Evolutionary conservation across 2,113 vertebrate species (phyloP), one percentile per base, ranked within the genome.

Genomic region (Ploceus nigricollis): DNA sequence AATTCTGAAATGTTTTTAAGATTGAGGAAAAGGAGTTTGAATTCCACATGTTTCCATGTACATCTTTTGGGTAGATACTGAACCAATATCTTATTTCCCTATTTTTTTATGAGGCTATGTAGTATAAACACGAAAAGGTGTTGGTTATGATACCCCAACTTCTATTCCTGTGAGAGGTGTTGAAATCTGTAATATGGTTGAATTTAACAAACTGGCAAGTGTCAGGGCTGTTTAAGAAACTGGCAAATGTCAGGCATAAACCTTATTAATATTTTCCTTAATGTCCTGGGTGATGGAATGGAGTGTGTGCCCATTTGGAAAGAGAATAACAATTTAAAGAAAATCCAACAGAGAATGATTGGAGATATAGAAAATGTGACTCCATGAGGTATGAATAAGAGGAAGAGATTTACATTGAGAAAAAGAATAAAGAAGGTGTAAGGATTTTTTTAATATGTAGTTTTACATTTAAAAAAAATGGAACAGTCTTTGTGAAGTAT

Each of bases 391-490:
- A 31, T 11, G 14, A 68, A 35, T 6, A 50, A 24, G 63, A 33
- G 16, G 33, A 73, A 20, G 33, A 21, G 51, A 5, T 25, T 81
- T 60, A 50, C 22, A 15, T 23, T 54, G 23, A 71, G 60, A 22
- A 66, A 76, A 65, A 70, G 23, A 71, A n/a, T 48, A 78, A 56
- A 85, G 17, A 27, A 64, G 6, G 37, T 27, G 3, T 42, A 48
- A 17, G 14, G 17, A 1, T 5, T 76, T 54, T 69, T 45, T 30
- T 3, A 18, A 37, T n/a, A n/a, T 1, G 0, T 31, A 33, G 23
- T 40, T 44, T 60, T 82, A 9, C 17, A 58, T 50, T 48, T 37
- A 14, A 14, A 75, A 63, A 63, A 83, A 69, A 33, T 1, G 1
- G 45, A 79, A 14, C 37, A 21, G 21, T n/a, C 27, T 50, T 58